Conservation (phyloP, 2,888 invertebrate species). For the Diadegma fenestrale region DNA sequence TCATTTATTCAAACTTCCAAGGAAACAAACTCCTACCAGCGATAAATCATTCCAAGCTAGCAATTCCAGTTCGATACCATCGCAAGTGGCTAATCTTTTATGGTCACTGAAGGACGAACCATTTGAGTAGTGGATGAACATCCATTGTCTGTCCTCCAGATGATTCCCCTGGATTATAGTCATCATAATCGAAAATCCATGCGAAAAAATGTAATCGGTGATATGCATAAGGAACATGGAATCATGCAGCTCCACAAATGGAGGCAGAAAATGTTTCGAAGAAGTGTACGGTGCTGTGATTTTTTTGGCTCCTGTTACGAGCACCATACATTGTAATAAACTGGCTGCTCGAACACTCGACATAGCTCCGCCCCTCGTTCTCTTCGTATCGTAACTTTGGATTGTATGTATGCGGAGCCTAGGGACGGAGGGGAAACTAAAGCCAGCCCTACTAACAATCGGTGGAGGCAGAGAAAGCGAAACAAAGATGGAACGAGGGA, state of each 20-base stretch:
- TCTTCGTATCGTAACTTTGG: slow-evolving; percentile 77
- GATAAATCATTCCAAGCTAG: not conserved
- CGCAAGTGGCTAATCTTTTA: not conserved
- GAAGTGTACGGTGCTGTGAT: slow-evolving; percentile 53
- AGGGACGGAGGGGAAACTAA: slow-evolving; percentile 66
- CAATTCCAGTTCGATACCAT: not conserved
- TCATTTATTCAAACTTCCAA: slow-evolving; percentile 50
- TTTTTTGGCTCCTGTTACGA: slow-evolving; percentile 58
- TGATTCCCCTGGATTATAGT: too few relatives aligned
- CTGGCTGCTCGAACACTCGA: slow-evolving; percentile 53
- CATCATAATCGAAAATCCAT: not conserved
- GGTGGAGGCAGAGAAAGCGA: slow-evolving; percentile 68
- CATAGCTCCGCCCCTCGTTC: slow-evolving; percentile 77
- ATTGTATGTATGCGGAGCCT: slow-evolving; percentile 75
- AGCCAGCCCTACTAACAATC: slow-evolving; percentile 80
- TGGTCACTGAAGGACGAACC: not conserved
- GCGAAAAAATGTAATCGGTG: not conserved
- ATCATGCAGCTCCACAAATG: slow-evolving; percentile 50
- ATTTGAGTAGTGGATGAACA: too few relatives aligned
- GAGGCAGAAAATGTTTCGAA: slow-evolving; percentile 57
- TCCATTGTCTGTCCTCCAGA: too few relatives aligned
- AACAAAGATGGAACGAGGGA: slow-evolving; percentile 52
- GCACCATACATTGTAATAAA: slow-evolving; percentile 49
- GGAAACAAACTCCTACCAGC: not conserved
- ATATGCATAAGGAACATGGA: slow-evolving; percentile 9